These are phyloP conservation scores for Trematomus loennbergii DNA, from an alignment of 2,113 vertebrate genomes.

Conservation along the genomic window DNA sequence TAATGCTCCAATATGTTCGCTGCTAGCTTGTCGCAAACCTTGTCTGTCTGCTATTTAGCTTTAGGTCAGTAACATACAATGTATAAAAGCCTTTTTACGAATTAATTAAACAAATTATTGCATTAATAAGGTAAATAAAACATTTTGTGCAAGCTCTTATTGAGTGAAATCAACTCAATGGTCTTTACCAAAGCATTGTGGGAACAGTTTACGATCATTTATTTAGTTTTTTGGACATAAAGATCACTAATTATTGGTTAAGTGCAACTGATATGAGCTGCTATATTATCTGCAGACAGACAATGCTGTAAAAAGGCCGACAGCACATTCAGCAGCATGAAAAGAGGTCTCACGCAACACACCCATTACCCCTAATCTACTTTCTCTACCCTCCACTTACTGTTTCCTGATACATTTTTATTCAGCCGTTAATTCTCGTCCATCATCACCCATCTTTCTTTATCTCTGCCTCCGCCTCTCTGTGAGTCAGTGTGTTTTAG, in stretches of 20 bases:
- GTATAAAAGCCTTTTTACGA: too few relatives aligned
- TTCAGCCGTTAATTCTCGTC: conserved; percentile 44
- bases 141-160: too few relatives aligned
- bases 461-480: conserved; percentile 12
- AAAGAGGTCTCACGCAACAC: conserved; percentile 5
- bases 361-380: conserved; percentile 18
- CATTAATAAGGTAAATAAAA: too few relatives aligned
- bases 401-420: conserved; percentile 32
- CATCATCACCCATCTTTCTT: conserved; percentile 39
- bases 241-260: not conserved
- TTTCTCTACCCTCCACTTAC: not conserved
- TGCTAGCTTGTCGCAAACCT: not conserved
- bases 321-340: not conserved
- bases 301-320: not conserved
- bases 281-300: not conserved
- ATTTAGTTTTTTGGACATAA: not conserved
- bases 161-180: too few relatives aligned
- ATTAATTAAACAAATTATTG: too few relatives aligned
- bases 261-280: not conserved
- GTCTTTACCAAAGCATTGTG: too few relatives aligned
- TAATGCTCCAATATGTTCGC: not conserved
- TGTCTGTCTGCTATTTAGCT: not conserved
- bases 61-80: not conserved
- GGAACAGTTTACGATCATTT: too few relatives aligned
- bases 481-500: conserved; percentile 60